phyloP scores from a whole-genome alignment of 2,113 vertebrate genomes.

The Galemys pyrenaicus region DNA sequence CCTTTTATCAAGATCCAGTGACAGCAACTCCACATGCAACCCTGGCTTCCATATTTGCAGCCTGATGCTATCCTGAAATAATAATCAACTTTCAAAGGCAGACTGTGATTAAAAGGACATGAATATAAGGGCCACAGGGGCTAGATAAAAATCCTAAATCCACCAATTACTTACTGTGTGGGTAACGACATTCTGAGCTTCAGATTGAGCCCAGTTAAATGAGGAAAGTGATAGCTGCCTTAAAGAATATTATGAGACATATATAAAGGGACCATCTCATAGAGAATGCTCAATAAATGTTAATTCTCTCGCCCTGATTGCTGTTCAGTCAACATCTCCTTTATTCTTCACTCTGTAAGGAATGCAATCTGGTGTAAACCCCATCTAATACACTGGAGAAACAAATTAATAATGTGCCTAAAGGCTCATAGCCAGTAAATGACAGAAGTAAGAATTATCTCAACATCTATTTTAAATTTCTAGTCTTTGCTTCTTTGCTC shows the following conservation, averaged over 20 bases:
- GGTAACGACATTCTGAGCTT: background rate
- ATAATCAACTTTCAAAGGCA: background rate
- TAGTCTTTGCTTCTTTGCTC: background rate
- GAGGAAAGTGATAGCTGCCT: background rate
- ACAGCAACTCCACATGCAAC: background rate
- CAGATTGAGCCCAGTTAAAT: background rate
- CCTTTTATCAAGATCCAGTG: background rate
- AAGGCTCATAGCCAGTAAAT: background rate
- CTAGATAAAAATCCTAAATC: background rate
- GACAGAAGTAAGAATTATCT: background rate
- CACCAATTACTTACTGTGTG: background rate
- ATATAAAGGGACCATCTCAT: background rate
- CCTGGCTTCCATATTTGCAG: background rate
- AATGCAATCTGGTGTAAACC: background rate
- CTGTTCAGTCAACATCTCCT: background rate
- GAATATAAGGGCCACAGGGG: background rate
- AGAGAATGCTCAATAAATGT: background rate
- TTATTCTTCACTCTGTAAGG: background rate
- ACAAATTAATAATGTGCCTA: background rate
- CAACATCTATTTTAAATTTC: background rate
- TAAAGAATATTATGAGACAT: background rate
- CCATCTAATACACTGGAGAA: background rate
- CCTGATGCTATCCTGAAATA: background rate
- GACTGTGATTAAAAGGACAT: background rate
- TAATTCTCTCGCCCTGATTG: background rate